Evolutionary conservation across 2,888 invertebrate genomes (phyloP), one percentile per base, ranked within the genome.

Genomic region (Leptura quadrifasciata): DNA sequence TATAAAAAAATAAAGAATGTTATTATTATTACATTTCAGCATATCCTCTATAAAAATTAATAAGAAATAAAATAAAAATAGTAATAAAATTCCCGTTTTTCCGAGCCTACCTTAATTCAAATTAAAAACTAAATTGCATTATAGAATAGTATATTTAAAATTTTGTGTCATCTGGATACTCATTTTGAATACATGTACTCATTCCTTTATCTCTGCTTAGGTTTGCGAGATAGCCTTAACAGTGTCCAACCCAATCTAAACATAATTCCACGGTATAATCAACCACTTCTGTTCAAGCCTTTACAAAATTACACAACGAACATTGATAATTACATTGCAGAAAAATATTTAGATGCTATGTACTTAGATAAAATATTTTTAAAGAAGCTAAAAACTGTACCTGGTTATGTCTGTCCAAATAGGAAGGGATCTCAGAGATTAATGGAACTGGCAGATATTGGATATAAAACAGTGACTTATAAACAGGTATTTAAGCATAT

Each of bases 341-440:
- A 87, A 70, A 88, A 88, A 72, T 91, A 91, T 80, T 84, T 91
- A 57, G 89, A 89, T 27, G 81, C 82, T 3, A 85, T 91, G 83
- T 88, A 88, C 54, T 77, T 82, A 60, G 91, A 91, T 76, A 90
- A 90, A 79, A 82, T 87, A 20, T 91, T 90, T 77, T 77, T 91
- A 39, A 86, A 88, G 63, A 76, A 85, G 10, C 71, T 90, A 20
- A 82, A 86, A 55, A 79, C 85, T 0, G 82, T 87, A 73, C 83
- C 85, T 0, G 87, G 87, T 9, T 84, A 88, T 0, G 74, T 74
- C 5, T 89, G 88, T 27, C 89, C 90, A 0, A 91, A 90, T 80
- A 84, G 86, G 75, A 83, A 82, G 10, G 83, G 78, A 2, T 86
- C 86, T 0, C 81, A 12, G 79, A 83, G 64, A 85, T 91, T n/a